phyloP scores from a whole-genome alignment of 2,797 vertebrate genomes.

The Ammospiza maritima region DNA sequence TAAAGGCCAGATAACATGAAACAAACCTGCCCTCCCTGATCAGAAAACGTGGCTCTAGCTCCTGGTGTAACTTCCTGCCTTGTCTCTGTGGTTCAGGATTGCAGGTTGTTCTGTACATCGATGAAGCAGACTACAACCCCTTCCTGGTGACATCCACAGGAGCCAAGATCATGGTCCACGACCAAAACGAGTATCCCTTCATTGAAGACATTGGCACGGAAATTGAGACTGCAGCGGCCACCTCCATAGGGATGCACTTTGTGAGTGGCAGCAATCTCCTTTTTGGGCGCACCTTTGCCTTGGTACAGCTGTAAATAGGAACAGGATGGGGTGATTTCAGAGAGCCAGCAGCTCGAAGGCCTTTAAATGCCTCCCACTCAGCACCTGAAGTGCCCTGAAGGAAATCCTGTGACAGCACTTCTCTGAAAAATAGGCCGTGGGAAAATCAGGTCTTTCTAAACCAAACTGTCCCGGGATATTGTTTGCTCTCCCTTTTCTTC shows the following conservation, averaged over 20 bases:
- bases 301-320: neutral
- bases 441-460: neutral
- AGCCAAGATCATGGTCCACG: slow-evolving; percentile 81
- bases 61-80: neutral
- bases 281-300: neutral
- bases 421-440: neutral
- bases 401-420: neutral
- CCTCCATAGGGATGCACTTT: slow-evolving; percentile 83
- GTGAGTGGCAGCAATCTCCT: slow-evolving; percentile 63
- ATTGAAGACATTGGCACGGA: slow-evolving; percentile 82
- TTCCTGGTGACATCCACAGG: slow-evolving; percentile 80
- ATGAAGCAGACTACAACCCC: slow-evolving; percentile 82
- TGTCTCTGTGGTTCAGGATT: slow-evolving; percentile 69
- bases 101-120: slow-evolving; percentile 79
- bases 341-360: neutral
- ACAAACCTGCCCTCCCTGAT: neutral
- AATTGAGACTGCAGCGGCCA: slow-evolving; percentile 77
- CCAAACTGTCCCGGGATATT: neutral
- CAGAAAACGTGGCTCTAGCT: neutral
- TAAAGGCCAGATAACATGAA: neutral
- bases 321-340: neutral
- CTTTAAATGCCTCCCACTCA: neutral
- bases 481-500: neutral
- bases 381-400: neutral
- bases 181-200: slow-evolving; percentile 81